Evolutionary conservation across 2,797 vertebrate genomes (phyloP).

Genomic region (Diglossa cyanea): DNA sequence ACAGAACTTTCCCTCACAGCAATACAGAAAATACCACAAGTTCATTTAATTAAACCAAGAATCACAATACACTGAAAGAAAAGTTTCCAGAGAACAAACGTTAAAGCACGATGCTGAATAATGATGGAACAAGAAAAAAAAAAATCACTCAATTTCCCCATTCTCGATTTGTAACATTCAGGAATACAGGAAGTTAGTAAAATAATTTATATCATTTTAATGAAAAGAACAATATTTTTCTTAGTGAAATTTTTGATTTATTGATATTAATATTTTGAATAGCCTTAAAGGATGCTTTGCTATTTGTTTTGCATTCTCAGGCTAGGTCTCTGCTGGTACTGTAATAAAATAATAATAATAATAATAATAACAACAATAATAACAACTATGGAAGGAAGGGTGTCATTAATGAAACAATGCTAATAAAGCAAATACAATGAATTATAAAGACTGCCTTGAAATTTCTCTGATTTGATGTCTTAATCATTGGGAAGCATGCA

Average conservation of each 20-base stretch:
- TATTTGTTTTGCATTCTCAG: background rate
- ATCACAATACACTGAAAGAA: background rate
- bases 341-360: background rate
- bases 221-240: background rate
- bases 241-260: background rate
- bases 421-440: background rate
- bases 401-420: background rate
- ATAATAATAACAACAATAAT: background rate
- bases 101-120: background rate
- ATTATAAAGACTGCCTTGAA: background rate
- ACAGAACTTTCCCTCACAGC: background rate
- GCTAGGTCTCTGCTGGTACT: background rate
- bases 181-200: background rate
- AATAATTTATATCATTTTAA: background rate
- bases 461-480: background rate
- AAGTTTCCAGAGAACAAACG: background rate
- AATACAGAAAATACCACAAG: background rate
- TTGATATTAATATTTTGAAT: background rate
- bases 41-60: background rate
- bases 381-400: background rate
- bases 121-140: background rate
- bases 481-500: background rate
- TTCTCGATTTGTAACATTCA: background rate
- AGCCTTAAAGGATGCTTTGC: background rate
- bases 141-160: background rate